A percentile compares a stretch with the other conserved stretches of the same genome.
phyloP scores from a whole-genome alignment of 2,888 invertebrate species.

The Parnassius smintheus region DNA sequence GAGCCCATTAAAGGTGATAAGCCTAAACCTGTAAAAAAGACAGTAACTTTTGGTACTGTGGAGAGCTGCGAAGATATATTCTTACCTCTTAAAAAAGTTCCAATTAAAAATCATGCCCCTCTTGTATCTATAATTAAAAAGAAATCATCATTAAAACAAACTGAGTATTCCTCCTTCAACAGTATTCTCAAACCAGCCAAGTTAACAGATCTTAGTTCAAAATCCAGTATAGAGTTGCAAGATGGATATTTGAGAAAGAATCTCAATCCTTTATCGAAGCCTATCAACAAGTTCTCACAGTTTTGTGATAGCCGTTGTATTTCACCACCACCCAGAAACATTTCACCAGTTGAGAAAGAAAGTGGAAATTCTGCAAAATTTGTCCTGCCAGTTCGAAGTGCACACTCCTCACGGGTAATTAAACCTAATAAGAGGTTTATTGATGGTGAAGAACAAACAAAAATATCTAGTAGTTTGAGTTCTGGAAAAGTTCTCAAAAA shows the following conservation, averaged over 20 bases:
- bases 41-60: conserved; percentile 83
- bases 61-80: conserved; percentile 83
- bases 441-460: conserved; percentile 82
- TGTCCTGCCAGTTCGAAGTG: conserved; percentile 90
- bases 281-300: conserved; percentile 73
- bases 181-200: conserved; percentile 83
- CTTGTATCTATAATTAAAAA: conserved; percentile 84
- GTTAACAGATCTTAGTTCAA: conserved; percentile 82
- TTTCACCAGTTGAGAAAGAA: conserved; percentile 66
- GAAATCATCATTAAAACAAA: conserved; percentile 79
- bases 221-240: conserved; percentile 75
- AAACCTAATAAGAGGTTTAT: conserved; percentile 93
- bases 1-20: conserved; percentile 67
- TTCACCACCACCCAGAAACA: conserved; percentile 70
- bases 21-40: conserved; percentile 81
- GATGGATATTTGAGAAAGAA: conserved; percentile 73
- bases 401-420: conserved; percentile 91
- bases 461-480: conserved; percentile 46
- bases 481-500: conserved; percentile 74
- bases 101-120: conserved; percentile 81
- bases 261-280: conserved; percentile 71
- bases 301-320: conserved; percentile 70
- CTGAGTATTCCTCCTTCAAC: conserved; percentile 80
- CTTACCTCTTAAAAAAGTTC: conserved; percentile 79
- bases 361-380: conserved; percentile 78